phyloP scores from a whole-genome alignment of 1,140 invertebrate species.

The Ceratosolen fusciceps region DNA sequence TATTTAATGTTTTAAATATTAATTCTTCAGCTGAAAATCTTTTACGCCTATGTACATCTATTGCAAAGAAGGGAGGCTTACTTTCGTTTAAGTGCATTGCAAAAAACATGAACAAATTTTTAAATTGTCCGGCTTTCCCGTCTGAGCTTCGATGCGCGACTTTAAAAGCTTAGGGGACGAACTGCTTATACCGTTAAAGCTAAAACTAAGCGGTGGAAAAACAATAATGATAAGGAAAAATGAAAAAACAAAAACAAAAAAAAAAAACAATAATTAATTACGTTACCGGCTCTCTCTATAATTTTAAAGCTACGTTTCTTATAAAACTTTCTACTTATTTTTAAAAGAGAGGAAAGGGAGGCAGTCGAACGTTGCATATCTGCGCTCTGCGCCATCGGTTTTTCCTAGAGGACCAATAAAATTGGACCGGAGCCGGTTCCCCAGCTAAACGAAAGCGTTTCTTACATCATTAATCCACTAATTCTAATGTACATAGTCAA shows the following conservation, averaged over 20 bases:
- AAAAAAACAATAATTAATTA: slow-evolving; percentile 6
- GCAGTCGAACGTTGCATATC: slow-evolving; percentile 29
- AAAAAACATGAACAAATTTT: slow-evolving; percentile 28
- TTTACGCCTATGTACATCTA: neutral
- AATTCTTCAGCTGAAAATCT: neutral
- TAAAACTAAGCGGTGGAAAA: no score
- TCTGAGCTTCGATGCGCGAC: neutral
- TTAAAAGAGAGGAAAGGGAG: slow-evolving; percentile 22
- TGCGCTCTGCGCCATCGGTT: slow-evolving; percentile 54
- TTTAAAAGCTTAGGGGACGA: slow-evolving; percentile 18
- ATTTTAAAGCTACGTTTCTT: slow-evolving; percentile 36
- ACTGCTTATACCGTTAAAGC: slow-evolving; percentile 19
- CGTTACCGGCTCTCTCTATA: slow-evolving; percentile 36
- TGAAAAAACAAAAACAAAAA: no score
- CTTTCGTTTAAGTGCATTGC: neutral
- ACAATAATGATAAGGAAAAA: neutral
- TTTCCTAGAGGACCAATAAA: slow-evolving; percentile 57
- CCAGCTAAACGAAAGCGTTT: slow-evolving; percentile 52
- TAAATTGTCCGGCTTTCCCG: neutral
- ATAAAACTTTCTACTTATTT: slow-evolving; percentile 34
- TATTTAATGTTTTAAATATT: slow-evolving; percentile 20
- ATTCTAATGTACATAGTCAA: slow-evolving; percentile 63
- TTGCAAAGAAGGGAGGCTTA: slow-evolving; percentile 6
- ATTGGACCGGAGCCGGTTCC: slow-evolving; percentile 57
- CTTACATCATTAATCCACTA: slow-evolving; percentile 50